These are phyloP conservation scores for Callipepla squamata DNA, from an alignment of 2,113 vertebrate genomes.

Conservation along the genomic window DNA sequence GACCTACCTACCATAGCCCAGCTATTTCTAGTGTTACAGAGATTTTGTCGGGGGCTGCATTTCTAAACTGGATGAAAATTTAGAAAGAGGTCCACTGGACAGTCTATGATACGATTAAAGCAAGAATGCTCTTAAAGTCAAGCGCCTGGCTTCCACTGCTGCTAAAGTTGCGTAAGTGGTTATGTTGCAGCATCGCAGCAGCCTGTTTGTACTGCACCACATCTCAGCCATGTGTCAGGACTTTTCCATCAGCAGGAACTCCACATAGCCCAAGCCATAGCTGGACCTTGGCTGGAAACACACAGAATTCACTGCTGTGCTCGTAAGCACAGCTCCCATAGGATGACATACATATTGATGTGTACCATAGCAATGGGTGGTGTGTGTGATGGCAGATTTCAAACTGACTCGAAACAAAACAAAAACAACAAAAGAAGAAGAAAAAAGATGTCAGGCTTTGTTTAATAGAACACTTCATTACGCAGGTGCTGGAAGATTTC, in stretches of 20 bases:
- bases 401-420: neutral
- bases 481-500: constrained; percentile 16
- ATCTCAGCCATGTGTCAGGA: neutral
- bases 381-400: neutral
- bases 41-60: neutral
- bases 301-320: neutral
- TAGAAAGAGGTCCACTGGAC: neutral
- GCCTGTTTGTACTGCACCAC: rapidly evolving
- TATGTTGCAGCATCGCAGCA: neutral
- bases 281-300: neutral
- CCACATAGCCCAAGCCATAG: neutral
- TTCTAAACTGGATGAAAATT: neutral
- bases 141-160: neutral
- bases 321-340: neutral
- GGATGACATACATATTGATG: neutral
- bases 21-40: neutral
- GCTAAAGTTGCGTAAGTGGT: neutral
- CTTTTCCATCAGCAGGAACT: neutral
- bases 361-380: neutral
- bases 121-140: neutral
- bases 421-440: neutral
- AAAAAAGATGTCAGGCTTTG: neutral
- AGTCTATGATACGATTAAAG: neutral
- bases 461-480: constrained; percentile 36
- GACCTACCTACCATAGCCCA: neutral